Evolutionary conservation across 2,113 vertebrate genomes (phyloP), one percentile per base, ranked within the genome.

Genomic region (Australoheros scitulus): DNA sequence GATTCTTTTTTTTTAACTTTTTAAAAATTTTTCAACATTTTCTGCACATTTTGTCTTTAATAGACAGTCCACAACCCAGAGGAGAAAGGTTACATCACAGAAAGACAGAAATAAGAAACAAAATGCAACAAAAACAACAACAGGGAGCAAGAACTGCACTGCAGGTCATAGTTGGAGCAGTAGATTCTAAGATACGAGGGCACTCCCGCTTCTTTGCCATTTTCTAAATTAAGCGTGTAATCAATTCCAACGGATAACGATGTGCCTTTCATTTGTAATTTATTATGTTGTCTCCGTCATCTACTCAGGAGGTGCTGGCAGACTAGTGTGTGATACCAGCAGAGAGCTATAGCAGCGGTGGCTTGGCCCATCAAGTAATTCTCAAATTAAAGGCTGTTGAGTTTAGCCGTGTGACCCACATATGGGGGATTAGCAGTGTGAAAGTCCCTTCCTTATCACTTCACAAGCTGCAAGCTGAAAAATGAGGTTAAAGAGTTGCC

Each of bases 331-430:
- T 18, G 7, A n/a, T 17, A 75, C 11, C 68, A 22, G 59, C 8
- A 52, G 15, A 26, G 15, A 65, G 63, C 22, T 20, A 47, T 55
- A 18, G 36, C 47, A 55, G 80, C 63, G 34, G 18, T 11, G 70
- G 13, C 50, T 17, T 6, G 41, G 58, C 36, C 26, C 32, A 47
- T 72, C 38, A 68, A 88, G 74, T 80, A 55, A 83, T 91, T 89
- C 79, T 38, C 20, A 11, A 86, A 87, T 86, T 34, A 91, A 79
- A 58, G 63, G 83, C 83, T 56, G 77, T 76, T 36, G 87, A 75
- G 83, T 89, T 70, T 76, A 92, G 83, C 72, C 84, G 80, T 79
- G 87, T 72, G 91, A 85, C 93, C 92, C 79, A 93, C 79, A 91
- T 89, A 83, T 50, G 55, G 83, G n/a, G 68, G 84, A 91, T 93